A percentile compares a stretch with the other conserved stretches of the same genome.
Conservation (phyloP, 2,888 invertebrate genomes). For the Torymus auratus region DNA sequence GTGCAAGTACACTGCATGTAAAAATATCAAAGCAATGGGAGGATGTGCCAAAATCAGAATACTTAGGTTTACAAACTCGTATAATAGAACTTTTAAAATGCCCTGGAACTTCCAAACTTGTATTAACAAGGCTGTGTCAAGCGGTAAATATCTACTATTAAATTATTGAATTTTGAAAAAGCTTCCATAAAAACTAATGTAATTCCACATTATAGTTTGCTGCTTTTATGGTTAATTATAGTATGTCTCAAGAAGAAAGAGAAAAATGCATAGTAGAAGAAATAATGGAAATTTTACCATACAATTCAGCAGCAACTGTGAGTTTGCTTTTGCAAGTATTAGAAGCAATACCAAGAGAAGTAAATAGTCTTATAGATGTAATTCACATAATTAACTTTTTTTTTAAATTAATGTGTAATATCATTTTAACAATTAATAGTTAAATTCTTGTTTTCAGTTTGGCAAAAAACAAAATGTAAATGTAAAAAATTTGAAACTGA, state of each 20-base stretch:
- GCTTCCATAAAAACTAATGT: conserved; percentile 7
- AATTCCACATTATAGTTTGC: conserved; percentile 82
- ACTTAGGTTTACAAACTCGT: conserved; percentile 86
- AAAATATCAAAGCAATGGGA: conserved; percentile 93
- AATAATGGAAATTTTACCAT: conserved; percentile 83
- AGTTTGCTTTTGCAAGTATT: conserved; percentile 88
- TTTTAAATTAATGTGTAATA: conserved; percentile 12
- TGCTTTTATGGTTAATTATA: conserved; percentile 86
- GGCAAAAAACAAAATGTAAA: conserved; percentile 63
- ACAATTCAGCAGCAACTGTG: conserved; percentile 81
- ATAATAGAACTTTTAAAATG: conserved; percentile 87
- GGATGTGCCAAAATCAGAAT: conserved; percentile 89
- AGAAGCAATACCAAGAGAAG: conserved; percentile 92
- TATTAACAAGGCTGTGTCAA: conserved; percentile 91
- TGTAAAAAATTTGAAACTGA: conserved; percentile 52
- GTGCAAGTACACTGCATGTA: conserved; percentile 91
- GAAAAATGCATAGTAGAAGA: conserved; percentile 85
- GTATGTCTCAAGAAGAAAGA: conserved; percentile 78
- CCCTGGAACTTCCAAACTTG: conserved; percentile 89
- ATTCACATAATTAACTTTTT: conserved; percentile 5
- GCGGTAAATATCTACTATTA: conserved; percentile 82
- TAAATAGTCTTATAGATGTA: conserved; percentile 73
- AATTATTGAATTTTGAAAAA: not conserved
- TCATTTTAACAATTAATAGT: not conserved
- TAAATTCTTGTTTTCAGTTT: conserved; percentile 61